Evolutionary conservation across 2,113 vertebrate species (phyloP).

Genomic region (Tetrax tetrax): DNA sequence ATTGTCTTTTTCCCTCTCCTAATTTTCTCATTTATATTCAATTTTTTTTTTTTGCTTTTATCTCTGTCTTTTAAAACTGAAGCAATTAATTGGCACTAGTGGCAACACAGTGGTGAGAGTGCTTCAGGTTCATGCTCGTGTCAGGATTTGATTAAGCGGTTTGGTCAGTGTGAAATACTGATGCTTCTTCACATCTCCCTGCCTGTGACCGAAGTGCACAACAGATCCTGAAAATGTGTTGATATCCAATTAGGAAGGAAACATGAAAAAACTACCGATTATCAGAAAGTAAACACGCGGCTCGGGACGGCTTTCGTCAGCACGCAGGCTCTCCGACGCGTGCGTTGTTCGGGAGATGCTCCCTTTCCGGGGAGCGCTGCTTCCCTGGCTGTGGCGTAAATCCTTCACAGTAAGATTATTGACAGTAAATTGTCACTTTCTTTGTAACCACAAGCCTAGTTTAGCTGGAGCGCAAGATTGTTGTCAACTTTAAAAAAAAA

Average conservation of each 20-base stretch:
- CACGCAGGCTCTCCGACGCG: not conserved
- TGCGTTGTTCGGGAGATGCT: not conserved
- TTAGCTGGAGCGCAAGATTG: accelerated
- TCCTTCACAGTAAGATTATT: accelerated
- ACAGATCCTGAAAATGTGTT: not conserved
- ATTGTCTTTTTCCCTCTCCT: not conserved
- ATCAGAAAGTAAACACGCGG: not conserved
- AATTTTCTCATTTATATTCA: not conserved
- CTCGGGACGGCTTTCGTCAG: not conserved
- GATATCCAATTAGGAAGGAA: not conserved
- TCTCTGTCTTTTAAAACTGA: not conserved
- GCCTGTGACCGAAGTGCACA: not conserved
- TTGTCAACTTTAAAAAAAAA: not conserved
- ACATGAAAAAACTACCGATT: not conserved
- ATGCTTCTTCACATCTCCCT: not conserved
- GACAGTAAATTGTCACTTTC: accelerated
- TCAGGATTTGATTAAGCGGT: not conserved
- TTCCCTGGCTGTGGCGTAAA: not conserved
- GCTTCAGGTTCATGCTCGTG: not conserved
- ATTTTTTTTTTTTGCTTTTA: not conserved
- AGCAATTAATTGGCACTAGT: not conserved
- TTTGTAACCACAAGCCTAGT: not conserved
- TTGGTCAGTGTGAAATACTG: not conserved
- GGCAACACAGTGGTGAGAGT: not conserved
- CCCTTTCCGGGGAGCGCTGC: too few species aligned